Conservation (phyloP, 2,113 vertebrate species). For the Cephalopterus ornatus region DNA sequence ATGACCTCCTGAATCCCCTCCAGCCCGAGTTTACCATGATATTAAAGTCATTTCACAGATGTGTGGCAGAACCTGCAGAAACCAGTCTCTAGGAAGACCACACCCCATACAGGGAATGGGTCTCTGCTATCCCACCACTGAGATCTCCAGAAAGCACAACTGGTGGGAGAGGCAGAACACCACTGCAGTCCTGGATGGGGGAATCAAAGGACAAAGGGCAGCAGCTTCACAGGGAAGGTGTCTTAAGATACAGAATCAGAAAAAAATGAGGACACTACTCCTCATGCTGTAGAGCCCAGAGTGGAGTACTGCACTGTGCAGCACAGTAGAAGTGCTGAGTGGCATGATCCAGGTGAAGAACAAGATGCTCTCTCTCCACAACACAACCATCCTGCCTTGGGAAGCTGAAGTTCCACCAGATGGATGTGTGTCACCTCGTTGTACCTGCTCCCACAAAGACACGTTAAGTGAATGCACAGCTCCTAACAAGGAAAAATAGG, state of each 20-base stretch:
- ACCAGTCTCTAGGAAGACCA: background rate
- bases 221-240: background rate
- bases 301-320: fast-evolving
- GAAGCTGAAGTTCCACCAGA: background rate
- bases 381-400: background rate
- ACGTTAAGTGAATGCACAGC: background rate
- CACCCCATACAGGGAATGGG: background rate
- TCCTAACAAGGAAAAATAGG: background rate
- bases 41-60: background rate
- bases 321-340: background rate
- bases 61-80: background rate
- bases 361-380: background rate
- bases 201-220: background rate
- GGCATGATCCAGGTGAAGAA: background rate
- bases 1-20: background rate
- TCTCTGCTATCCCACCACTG: background rate
- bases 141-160: background rate
- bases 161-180: fast-evolving
- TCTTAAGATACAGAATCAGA: background rate
- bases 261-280: fast-evolving
- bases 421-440: fast-evolving
- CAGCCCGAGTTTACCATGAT: fast-evolving
- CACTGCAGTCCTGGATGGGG: background rate
- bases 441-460: background rate
- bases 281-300: background rate